phyloP scores from a whole-genome alignment of 2,888 invertebrate species.

The Hydraecia micacea region DNA sequence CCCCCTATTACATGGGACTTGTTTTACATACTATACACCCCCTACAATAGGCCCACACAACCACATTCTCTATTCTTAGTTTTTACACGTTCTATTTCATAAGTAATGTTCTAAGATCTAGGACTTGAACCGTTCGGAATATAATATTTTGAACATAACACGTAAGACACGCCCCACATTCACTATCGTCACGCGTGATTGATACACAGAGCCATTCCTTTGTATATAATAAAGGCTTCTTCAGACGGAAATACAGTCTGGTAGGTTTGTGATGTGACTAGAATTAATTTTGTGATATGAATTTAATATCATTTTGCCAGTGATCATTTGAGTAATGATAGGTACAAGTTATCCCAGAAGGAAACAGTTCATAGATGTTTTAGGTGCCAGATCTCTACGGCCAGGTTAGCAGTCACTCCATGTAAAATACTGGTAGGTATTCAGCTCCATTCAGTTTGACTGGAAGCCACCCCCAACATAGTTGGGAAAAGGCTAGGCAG shows the following conservation, averaged over 20 bases:
- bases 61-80: neutral
- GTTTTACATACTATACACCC: too few relatives aligned
- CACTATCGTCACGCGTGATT: slow-evolving; percentile 21
- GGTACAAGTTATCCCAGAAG: neutral
- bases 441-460: too few relatives aligned
- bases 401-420: neutral
- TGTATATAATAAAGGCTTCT: slow-evolving; percentile 16
- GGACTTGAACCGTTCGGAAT: neutral
- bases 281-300: neutral
- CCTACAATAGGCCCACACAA: neutral
- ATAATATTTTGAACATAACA: slow-evolving; percentile 4
- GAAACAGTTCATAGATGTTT: too few relatives aligned
- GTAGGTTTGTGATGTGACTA: neutral
- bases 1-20: neutral
- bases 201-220: slow-evolving; percentile 8
- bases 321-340: neutral
- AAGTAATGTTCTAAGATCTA: neutral
- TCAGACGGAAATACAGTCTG: neutral
- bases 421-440: too few relatives aligned
- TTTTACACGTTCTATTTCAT: neutral
- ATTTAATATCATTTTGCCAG: neutral
- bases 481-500: too few relatives aligned
- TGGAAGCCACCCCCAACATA: too few relatives aligned
- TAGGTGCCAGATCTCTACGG: neutral
- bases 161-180: neutral